Percentiles rank a stretch among this genome's conserved stretches.
These are phyloP conservation scores for Oxyura jamaicensis DNA, from an alignment of 2,113 vertebrate genomes.

Conservation along the genomic window DNA sequence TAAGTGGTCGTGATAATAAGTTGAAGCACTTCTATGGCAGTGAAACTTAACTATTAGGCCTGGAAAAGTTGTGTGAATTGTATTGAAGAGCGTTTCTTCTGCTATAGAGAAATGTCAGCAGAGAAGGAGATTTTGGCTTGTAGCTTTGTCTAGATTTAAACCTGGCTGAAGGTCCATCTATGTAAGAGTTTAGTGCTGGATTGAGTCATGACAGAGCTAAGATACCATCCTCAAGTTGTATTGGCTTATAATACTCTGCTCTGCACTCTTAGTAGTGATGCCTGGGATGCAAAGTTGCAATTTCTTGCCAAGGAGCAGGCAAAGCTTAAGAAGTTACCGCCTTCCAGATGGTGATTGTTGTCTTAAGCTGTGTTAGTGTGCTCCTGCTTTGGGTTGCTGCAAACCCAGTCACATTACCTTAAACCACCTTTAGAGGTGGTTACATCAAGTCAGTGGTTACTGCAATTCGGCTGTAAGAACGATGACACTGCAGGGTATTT, in stretches of 20 bases:
- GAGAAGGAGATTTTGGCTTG: neutral
- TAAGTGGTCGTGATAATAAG: neutral
- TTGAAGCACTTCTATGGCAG: neutral
- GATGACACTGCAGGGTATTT: neutral
- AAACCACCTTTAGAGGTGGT: neutral
- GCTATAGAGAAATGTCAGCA: neutral
- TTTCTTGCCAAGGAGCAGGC: neutral
- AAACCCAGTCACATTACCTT: neutral
- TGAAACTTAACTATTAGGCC: neutral
- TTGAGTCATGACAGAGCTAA: neutral
- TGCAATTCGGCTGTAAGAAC: neutral
- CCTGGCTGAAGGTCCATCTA: accelerated
- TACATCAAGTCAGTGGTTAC: neutral
- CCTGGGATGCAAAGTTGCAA: accelerated
- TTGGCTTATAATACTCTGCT: neutral
- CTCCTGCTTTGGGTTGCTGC: neutral
- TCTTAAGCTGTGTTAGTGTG: neutral
- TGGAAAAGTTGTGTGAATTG: neutral
- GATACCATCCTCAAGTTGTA: neutral
- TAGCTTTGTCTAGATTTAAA: neutral
- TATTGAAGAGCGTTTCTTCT: neutral
- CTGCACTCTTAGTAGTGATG: neutral
- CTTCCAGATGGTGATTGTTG: neutral
- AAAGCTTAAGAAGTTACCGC: neutral
- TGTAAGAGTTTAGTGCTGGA: neutral